Base-by-base conservation (phyloP, 2,113 vertebrate species). In the Ochotona curzoniae region DNA sequence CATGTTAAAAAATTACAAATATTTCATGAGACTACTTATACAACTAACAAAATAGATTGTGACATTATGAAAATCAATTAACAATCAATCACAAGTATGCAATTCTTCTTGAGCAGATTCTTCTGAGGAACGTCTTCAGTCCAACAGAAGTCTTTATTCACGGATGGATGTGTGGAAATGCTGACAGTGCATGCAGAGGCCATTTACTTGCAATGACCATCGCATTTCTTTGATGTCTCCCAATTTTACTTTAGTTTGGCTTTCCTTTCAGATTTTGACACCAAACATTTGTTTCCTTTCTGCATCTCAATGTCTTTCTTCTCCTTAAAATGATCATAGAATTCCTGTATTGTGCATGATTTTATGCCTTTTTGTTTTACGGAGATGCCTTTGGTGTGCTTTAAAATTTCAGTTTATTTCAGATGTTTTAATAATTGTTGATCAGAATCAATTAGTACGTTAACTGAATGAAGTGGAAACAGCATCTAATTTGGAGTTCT, bases 331-430 rank as follows among this genome's bases (percentile, higher is more conserved):
- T 32, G 35, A 47, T 75, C 26, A 49, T 14, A 13, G 13, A 75
- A 90, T 32, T 9, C 9, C 1, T 51, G 57, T 8, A 12, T 26
- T 66, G n/a, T 63, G 20, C 6, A 28, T 51, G 3, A 4, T 25
- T 78, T 82, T 32, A 17, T 21, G 57, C 28, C 28, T 6, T 38
- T 85, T 95, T 82, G 2, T 82, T 94, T 83, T 26, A 49, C 13
- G 26, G 8, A 12, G 21, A 20, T 69, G 32, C n/a, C 26, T 84
- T 44, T 54, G 18, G 13, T 47, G 54, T 63, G 2, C 26, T 91
- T 95, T 69, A 32, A 30, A 63, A 88, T 74, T 83, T 81, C 15
- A 61, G 4, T 84, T 92, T 76, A 54, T 83, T 84, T 92, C 67
- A 82, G 87, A 28, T 32, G 8, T 71, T 74, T 84, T 87, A 66